Evolutionary conservation across 2,888 invertebrate species (phyloP), one percentile per base, ranked within the genome.

Genomic region (Tachina lurida): DNA sequence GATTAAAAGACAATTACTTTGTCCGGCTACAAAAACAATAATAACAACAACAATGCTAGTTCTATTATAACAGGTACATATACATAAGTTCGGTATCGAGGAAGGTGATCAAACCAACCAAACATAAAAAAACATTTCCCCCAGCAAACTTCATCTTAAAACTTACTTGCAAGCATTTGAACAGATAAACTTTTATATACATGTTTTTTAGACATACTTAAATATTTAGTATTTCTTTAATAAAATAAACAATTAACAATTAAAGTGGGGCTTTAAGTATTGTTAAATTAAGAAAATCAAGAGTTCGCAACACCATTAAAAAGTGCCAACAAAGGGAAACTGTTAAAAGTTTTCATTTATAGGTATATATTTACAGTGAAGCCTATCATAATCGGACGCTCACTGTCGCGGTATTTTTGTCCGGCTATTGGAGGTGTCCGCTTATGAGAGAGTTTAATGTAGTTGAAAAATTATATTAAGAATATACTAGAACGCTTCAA

Each of bases 1-100:
- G 91, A 91, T 91, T 90, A 91, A 87, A 31, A 87, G 77, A 85
- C 90, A 90, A 91, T 91, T 91, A 89, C 87, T 77, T 79, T 80
- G 83, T 87, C 71, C 76, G 82, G 76, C 49, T 31, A 79, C 54
- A 75, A 76, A 67, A 77, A 58, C 22, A 60, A 68, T 17, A 49
- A 47, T 45, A 52, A 67, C 60, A 54, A 76, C 10, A 52, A 39
- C 52, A 73, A 73, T 7, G 31, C 31, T 7, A 31, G 71, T 52
- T 49, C 63, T 58, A 81, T 74, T 67, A 60, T 45, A 58, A 52
- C 45, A 73, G 43, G 9, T 45, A 58, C n/a, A n/a, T n/a, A n/a
- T n/a, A n/a, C n/a, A n/a, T 39, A 31, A 52, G 65, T 52, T 65
- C 39, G 22, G 60, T 83, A 87, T 81, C 84, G 71, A n/a, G 68